Evolutionary conservation across 2,797 vertebrate genomes (phyloP), one percentile per base, ranked within the genome.

Genomic region (Lutjanus campechanus): DNA sequence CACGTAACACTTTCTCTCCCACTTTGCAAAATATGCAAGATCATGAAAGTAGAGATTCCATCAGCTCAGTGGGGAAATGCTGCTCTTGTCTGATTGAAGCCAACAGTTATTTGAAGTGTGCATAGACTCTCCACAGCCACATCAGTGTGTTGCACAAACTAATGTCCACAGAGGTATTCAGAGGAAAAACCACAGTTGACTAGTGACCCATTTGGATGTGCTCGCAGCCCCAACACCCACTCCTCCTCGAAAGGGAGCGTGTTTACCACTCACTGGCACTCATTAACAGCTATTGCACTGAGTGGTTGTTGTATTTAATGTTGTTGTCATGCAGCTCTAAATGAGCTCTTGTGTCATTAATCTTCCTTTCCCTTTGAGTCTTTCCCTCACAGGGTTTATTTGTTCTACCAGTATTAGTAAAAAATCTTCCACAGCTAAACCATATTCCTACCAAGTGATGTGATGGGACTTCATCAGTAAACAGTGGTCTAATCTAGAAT

Each of bases 251-350:
- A 59, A 44, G 25, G 19, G 50, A 81, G 36, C 2, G 55, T 76
- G 78, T 75, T 70, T 66, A 59, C 53, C 50, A 59, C 64, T 69
- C 20, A 12, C 19, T 55, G 49, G 2, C 59, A 13, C 69, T 73
- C 67, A 77, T 83, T 86, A 85, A 55, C 68, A 65, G 43, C 69
- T 56, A 72, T 25, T 63, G 53, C 29, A 13, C 29, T 60, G 67
- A 77, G 70, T 76, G 69, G n/a, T 64, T 76, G 62, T 84, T 85
- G 73, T 77, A 19, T 76, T 64, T 72, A 58, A 73, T 79, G 72
- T 49, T 83, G 73, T 69, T 82, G 66, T 71, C 81, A 76, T 66
- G 74, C 69, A 68, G 68, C 71, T 74, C 75, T 79, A 47, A 88
- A 76, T 75, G 65, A 82, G 73, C 69, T 71, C 19, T 36, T 29